These are phyloP conservation scores for Antennarius maculatus DNA, from an alignment of 2,797 vertebrate species.

Conservation along the genomic window DNA sequence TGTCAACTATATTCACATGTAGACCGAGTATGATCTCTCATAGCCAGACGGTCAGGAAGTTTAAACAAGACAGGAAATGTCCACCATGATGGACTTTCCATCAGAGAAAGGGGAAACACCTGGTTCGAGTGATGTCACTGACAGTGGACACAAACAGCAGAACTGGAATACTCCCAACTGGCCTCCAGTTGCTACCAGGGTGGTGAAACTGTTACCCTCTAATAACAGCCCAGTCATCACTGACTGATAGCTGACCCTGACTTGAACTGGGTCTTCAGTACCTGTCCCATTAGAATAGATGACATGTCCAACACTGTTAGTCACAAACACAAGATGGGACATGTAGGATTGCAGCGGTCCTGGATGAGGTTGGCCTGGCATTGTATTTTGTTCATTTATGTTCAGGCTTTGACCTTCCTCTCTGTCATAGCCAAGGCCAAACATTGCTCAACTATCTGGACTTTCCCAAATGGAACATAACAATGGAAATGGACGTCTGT, in stretches of 20 bases:
- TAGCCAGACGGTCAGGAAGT: conserved; percentile 71
- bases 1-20: conserved; percentile 23
- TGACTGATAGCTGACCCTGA: conserved; percentile 41
- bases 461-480: conserved; percentile 71
- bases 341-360: conserved; percentile 29
- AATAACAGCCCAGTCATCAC: conserved; percentile 51
- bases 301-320: conserved; percentile 24
- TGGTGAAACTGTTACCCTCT: conserved; percentile 33
- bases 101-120: conserved; percentile 82
- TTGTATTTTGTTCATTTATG: conserved; percentile 21
- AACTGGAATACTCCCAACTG: conserved; percentile 78
- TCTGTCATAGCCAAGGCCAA: conserved; percentile 64
- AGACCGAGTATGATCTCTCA: conserved; percentile 33
- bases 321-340: conserved; percentile 28
- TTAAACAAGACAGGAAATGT: conserved; percentile 72
- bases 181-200: conserved; percentile 33
- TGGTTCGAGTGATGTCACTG: conserved; percentile 76
- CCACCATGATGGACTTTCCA: conserved; percentile 66
- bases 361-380: conserved; percentile 56
- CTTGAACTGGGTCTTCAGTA: conserved; percentile 14
- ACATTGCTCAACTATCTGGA: conserved; percentile 62
- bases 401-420: conserved; percentile 62
- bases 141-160: conserved; percentile 75
- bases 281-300: conserved; percentile 31
- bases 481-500: conserved; percentile 62